Conservation (phyloP, 2,113 vertebrate genomes). For the Nymphicus hollandicus region DNA sequence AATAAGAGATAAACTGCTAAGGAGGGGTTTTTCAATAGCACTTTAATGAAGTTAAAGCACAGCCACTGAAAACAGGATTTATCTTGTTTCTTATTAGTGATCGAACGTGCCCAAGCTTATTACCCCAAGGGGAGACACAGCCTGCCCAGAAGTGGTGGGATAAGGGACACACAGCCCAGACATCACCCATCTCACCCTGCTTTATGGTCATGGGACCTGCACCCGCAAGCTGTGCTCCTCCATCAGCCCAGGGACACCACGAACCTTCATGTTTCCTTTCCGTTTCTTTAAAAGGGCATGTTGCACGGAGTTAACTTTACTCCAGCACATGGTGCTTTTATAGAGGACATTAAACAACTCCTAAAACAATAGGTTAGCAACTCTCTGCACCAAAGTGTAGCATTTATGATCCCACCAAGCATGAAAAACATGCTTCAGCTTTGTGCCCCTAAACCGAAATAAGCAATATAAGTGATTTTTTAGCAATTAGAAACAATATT, state of each 20-base stretch:
- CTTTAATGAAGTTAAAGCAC: background rate
- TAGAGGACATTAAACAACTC: background rate
- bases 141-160: background rate
- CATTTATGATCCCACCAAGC: background rate
- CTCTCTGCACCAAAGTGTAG: background rate
- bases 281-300: background rate
- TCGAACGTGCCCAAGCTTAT: background rate
- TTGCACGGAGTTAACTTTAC: background rate
- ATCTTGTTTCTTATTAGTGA: background rate
- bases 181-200: rapidly evolving
- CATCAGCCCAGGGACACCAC: rapidly evolving
- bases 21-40: background rate
- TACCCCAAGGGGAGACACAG: background rate
- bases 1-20: background rate
- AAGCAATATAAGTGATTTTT: background rate
- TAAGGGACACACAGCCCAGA: background rate
- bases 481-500: background rate
- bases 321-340: background rate
- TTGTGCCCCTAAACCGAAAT: background rate
- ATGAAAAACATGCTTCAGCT: background rate
- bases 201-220: rapidly evolving
- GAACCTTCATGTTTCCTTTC: rapidly evolving
- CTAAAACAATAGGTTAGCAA: background rate
- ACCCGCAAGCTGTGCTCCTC: rapidly evolving
- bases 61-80: background rate